A percentile compares a stretch with the other conserved stretches of the same genome.
Conservation (phyloP, 1,140 invertebrate species). For the Riptortus pedestris region DNA sequence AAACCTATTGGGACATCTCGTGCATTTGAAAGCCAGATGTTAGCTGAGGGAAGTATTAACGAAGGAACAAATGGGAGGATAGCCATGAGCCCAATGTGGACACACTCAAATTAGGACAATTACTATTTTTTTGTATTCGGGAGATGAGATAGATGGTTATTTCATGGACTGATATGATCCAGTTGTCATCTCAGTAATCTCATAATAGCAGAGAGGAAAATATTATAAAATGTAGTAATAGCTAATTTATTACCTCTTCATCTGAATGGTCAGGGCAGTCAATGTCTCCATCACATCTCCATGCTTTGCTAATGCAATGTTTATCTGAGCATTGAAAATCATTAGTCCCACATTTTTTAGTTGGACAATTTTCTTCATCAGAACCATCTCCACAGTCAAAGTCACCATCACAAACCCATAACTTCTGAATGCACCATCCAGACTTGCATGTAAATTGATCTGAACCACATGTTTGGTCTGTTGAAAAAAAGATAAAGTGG, state of each 20-base stretch:
- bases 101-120: too few relatives aligned
- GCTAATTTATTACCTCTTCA: constrained; percentile 39
- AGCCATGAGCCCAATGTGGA: too few relatives aligned
- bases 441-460: constrained; percentile 42
- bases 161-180: too few relatives aligned
- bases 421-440: constrained; percentile 41
- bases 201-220: too few relatives aligned
- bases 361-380: constrained; percentile 42
- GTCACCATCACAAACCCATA: constrained; percentile 44
- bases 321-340: constrained; percentile 41
- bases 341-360: constrained; percentile 40
- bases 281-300: constrained; percentile 33
- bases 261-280: constrained; percentile 61
- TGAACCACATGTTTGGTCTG: constrained; percentile 34
- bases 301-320: constrained; percentile 45
- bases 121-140: too few relatives aligned
- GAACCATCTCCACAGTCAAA: constrained; percentile 47
- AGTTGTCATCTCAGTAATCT: too few relatives aligned
- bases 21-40: too few relatives aligned
- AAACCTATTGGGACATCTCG: too few relatives aligned
- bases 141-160: too few relatives aligned
- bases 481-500: neutral
- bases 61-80: too few relatives aligned
- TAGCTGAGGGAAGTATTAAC: too few relatives aligned
- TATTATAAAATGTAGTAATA: too few relatives aligned